phyloP scores from a whole-genome alignment of 2,888 invertebrate species.

The Byasa hedistus region DNA sequence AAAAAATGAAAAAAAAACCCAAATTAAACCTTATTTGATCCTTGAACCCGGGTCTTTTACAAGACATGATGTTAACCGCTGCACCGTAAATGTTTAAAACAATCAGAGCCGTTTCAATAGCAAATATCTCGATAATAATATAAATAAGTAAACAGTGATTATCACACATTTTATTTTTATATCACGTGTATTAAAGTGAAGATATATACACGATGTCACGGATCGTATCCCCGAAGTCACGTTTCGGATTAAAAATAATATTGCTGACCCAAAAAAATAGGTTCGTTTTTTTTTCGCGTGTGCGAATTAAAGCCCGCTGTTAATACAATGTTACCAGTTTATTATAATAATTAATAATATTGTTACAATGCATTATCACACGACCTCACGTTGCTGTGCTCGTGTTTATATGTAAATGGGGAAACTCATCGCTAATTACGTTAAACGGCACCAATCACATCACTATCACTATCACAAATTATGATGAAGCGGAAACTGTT shows the following conservation, averaged over 20 bases:
- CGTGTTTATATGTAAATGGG: slow-evolving; percentile 15
- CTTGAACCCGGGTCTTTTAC: no score
- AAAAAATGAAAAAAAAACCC: no score
- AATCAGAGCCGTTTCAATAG: no score
- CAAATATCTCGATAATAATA: no score
- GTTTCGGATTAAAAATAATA: background rate
- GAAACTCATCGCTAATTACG: background rate
- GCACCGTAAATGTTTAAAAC: no score
- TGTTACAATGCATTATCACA: slow-evolving; percentile 1
- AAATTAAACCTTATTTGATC: no score
- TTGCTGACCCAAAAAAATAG: background rate
- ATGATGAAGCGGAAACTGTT: no score
- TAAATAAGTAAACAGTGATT: no score
- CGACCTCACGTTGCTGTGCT: slow-evolving; percentile 4
- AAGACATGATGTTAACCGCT: no score
- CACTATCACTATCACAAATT: no score
- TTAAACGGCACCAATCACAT: no score
- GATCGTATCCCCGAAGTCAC: background rate
- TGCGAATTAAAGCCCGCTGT: background rate
- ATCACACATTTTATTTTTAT: no score
- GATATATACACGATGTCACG: background rate
- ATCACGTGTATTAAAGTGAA: background rate
- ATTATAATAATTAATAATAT: background rate
- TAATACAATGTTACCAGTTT: background rate
- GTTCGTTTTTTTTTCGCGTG: background rate